Evolutionary conservation across 2,797 vertebrate species (phyloP).

Genomic region (Hippoglossus hippoglossus): DNA sequence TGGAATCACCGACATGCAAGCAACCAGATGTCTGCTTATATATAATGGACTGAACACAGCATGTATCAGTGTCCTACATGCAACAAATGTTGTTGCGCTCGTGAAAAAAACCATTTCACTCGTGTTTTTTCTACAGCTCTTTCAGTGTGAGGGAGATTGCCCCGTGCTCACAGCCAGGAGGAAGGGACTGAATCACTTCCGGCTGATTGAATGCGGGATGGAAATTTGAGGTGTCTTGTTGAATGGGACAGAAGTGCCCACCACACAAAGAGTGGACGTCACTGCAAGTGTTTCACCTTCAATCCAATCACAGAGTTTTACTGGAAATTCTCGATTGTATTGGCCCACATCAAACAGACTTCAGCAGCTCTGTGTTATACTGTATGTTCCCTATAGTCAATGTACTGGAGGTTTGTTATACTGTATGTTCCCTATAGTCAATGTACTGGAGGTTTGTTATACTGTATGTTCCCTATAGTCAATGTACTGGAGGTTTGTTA

Average conservation of each 20-base stretch:
- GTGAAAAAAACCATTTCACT: neutral
- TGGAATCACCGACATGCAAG: slow-evolving; percentile 21
- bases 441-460: too few species aligned
- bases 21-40: slow-evolving; percentile 9
- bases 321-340: too few species aligned
- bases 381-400: too few species aligned
- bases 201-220: slow-evolving; percentile 7
- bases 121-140: neutral
- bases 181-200: slow-evolving; percentile 50
- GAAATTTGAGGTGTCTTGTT: slow-evolving; percentile 3
- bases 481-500: too few species aligned
- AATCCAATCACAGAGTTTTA: too few species aligned
- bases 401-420: too few species aligned
- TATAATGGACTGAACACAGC: neutral
- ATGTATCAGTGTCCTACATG: slow-evolving; percentile 8
- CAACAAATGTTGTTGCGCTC: neutral
- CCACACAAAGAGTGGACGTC: too few species aligned
- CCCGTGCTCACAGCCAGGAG: neutral
- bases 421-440: too few species aligned
- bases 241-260: neutral
- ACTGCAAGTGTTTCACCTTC: too few species aligned
- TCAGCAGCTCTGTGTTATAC: too few species aligned
- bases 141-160: slow-evolving; percentile 22
- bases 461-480: too few species aligned
- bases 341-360: too few species aligned